Conservation (phyloP, 2,888 invertebrate species). For the Drosophila parthenogenetica region DNA sequence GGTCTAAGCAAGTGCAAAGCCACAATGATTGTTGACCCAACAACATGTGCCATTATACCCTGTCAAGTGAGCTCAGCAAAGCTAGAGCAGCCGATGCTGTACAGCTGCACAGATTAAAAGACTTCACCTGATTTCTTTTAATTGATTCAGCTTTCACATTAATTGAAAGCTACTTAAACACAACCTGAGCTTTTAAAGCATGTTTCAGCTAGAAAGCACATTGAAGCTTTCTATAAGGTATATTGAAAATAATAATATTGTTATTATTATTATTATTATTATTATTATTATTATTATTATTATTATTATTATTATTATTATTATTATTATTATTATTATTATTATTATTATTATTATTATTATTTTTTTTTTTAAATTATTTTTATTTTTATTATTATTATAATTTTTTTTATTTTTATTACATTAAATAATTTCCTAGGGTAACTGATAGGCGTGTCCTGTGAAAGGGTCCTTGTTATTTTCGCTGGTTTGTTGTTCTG, state of each 20-base stretch:
- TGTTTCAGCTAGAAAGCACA: not conserved
- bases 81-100: conserved; percentile 1
- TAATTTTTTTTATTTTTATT: too few relatives aligned
- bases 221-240: not conserved
- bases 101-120: not conserved
- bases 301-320: too few relatives aligned
- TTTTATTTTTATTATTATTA: too few relatives aligned
- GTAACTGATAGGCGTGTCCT: conserved; percentile 14
- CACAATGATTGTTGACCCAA: conserved; percentile 38
- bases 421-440: not conserved
- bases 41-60: conserved; percentile 27
- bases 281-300: too few relatives aligned
- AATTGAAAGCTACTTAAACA: not conserved
- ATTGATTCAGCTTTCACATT: conserved; percentile 2
- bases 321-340: too few relatives aligned
- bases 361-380: too few relatives aligned
- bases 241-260: too few relatives aligned
- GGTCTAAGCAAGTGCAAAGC: conserved; percentile 2
- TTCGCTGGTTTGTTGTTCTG: conserved; percentile 49
- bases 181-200: not conserved
- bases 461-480: conserved; percentile 16
- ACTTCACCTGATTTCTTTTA: not conserved
- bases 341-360: too few relatives aligned
- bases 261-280: too few relatives aligned
- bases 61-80: conserved; percentile 12